Evolutionary conservation across 1,140 invertebrate genomes (phyloP), one percentile per base, ranked within the genome.

Genomic region (Steinernema feltiae): DNA sequence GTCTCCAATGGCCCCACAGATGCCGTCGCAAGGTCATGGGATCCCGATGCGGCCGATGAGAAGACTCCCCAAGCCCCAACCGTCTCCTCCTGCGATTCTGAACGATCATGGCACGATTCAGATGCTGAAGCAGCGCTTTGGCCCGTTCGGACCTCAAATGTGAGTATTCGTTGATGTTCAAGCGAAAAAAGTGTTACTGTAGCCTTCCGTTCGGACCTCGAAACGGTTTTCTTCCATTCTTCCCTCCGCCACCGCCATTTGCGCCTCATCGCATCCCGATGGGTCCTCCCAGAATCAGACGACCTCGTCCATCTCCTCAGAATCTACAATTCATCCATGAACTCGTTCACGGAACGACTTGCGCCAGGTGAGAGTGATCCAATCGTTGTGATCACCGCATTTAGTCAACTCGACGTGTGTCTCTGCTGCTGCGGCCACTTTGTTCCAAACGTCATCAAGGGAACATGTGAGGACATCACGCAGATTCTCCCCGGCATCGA

Each of bases 351-450:
- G 74, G 74, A 76, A 76, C 74, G 1, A 76, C 74, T 17, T 76
- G 74, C 30, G 74, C 32, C 74, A 73, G 72, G 72, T 73, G n/a
- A n/a, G 30, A n/a, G 71, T n/a, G 7, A 3, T n/a, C 17, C 21
- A 21, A n/a, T 29, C 53, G 12, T 7, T 30, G n/a, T 73, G 21
- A 74, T 71, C 32, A 21, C 30, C 27, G 15, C 69, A 18, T 76
- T 76, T 72, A 78, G 76, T 46, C 75, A 72, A 21, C 41, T 74
- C 30, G 70, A 78, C 30, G 53, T 30, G n/a, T 77, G 76, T 32
- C 76, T 77, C 27, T 77, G 76, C 75, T 77, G 76, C 75, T 77
- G 76, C 46, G 76, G 76, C 21, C 76, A 78, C 75, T 77, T 18
- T 63, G 29, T 77, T 17, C 76, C 76, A 15, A 77, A 77, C 70